Evolutionary conservation across 1,140 invertebrate species (phyloP).

Genomic region (Cydia fagiglandana): DNA sequence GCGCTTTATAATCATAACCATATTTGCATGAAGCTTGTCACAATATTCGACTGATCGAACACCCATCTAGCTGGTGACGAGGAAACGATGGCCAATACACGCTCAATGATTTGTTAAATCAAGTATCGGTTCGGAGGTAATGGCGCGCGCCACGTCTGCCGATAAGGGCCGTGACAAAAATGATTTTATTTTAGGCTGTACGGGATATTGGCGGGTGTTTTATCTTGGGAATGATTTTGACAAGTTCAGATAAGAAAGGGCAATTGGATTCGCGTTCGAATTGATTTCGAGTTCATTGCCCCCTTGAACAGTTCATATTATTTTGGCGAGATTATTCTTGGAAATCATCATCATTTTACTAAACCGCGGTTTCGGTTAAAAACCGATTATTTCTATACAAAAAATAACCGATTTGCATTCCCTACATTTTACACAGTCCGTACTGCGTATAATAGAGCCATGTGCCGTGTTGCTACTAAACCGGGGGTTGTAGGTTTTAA

Average conservation of each 20-base stretch:
- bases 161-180: too few relatives aligned
- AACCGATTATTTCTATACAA: too few relatives aligned
- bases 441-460: too few relatives aligned
- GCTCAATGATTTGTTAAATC: neutral
- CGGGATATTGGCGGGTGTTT: neutral
- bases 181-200: neutral
- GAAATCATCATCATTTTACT: too few relatives aligned
- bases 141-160: neutral
- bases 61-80: conserved; percentile 1
- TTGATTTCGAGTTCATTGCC: neutral
- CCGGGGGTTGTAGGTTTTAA: too few relatives aligned
- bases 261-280: neutral
- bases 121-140: neutral
- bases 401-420: too few relatives aligned
- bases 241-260: neutral
- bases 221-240: neutral
- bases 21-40: neutral
- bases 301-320: too few relatives aligned
- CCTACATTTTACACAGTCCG: too few relatives aligned
- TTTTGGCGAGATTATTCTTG: too few relatives aligned
- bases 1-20: too few relatives aligned
- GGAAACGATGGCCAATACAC: neutral
- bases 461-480: too few relatives aligned
- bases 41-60: neutral
- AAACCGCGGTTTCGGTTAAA: too few relatives aligned